Base-by-base conservation (phyloP, 37 sponge, comb jelly and placozoan genomes). In the Hormiphora californensis region DNA sequence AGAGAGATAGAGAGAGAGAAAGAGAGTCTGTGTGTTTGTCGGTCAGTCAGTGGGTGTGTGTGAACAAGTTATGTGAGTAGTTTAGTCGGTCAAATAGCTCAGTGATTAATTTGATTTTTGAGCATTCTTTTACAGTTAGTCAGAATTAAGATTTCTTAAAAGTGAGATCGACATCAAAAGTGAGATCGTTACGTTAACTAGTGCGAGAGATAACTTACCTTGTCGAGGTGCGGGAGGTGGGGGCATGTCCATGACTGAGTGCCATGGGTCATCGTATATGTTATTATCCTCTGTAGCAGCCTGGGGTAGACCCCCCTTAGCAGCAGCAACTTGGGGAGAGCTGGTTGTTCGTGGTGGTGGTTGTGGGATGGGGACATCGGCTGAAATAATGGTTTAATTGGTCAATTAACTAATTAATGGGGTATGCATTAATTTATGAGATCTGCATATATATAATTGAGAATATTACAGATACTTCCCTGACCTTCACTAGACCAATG, bases 221-320 rank as follows among this genome's bases (percentile, higher is more conserved):
- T 59, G 7, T 43, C 81, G n/a, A 17, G 81, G 81, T 2, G 81
- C 46, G 9, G 81, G 81, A 11, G 81, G 81, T 22, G 32, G 81
- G 3, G 35, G 35, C 23, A 73, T 23, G 46, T 43, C 43, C 21
- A 43, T 46, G 9, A 73, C 38, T 1, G 81, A 73, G 25, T 73
- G 81, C 81, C 81, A 73, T 3, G 81, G 81, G 25, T 73, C 81
- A 41, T 73, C 81, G 46, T 73, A 73, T 43, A 73, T 73, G 25
- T 57, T 57, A 7, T 57, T 30, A 57, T 57, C 59, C 22, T 12
- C 23, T n/a, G 11, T 19, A 33, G 2, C 0, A 0, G 39, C 81
- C 4, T 22, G 36, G 3, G 35, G 36, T 5, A 15, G 33, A 17
- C 15, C 37, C n/a, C 25, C 81, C 12, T 33, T 39, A 28, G 81